Base-by-base conservation (phyloP, 2,888 invertebrate species). In the Temnothorax ravouxi region DNA sequence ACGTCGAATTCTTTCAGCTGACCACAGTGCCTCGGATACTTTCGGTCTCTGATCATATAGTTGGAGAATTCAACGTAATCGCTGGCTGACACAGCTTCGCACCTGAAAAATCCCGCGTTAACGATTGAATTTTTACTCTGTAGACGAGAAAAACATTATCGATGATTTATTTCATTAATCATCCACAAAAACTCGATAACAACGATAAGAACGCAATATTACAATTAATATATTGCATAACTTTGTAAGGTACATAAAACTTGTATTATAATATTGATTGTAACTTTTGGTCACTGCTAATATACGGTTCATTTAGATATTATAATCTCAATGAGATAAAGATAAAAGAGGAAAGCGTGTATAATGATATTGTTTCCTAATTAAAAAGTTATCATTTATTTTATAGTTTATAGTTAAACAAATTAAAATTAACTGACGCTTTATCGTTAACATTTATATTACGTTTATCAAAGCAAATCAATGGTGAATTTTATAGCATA, bases 1-100 rank as follows among this genome's bases (percentile, higher is more conserved):
- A 98, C 96, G 93, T 97, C 97, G 94, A 98, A 97, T 92, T 97
- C 97, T 92, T 96, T 96, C 94, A 97, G 96, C 92, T 97, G 97
- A 9, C 99, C 99, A 94, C 99, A 99, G 94, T 98, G 97, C 92
- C 98, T 96, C 69, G 97, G 96, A 95, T 97, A 98, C 95, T 98
- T 98, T 93, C 98, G 96, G 95, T 99, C 99, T 90, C 97, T 96
- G 87, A 98, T 97, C 96, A 98, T 97, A 94, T 97, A 98, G 95
- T 99, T 99, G 67, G 99, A 99, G 95, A 99, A 99, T 95, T 99
- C 98, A 76, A 99, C 98, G 95, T 97, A 99, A 95, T 99, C 99
- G 93, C 99, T 99, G 62, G 98, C 98, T 2, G 99, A 98, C 67
- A 97, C 96, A 83, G 98, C 97, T 92, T 98, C 98, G 94, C 99